Percentiles rank a stretch among this genome's conserved stretches.
phyloP scores from a whole-genome alignment of 2,113 vertebrate species.

The Cyprinus carpio region DNA sequence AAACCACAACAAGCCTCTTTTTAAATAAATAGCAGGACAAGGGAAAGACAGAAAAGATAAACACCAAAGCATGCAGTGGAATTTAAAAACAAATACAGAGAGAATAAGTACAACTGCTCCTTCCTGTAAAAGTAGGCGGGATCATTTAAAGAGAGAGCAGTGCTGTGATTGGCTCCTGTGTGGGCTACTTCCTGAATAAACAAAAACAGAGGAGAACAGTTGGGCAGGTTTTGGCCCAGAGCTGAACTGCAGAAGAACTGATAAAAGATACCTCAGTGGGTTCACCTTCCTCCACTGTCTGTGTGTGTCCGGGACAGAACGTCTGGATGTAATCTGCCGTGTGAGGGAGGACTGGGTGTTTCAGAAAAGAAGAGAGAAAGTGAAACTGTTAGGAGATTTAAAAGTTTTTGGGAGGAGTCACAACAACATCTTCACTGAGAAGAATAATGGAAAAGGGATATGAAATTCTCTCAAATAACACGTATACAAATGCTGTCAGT shows the following conservation, averaged over 20 bases:
- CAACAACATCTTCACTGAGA: conserved; percentile 21
- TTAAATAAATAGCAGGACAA: neutral
- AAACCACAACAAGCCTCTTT: neutral
- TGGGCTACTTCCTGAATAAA: conserved; percentile 66
- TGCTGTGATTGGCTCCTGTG: conserved; percentile 62
- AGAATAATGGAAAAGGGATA: conserved; percentile 64
- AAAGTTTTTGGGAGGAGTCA: conserved; percentile 42
- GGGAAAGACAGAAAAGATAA: neutral
- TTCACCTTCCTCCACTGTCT: neutral
- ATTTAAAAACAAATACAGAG: neutral
- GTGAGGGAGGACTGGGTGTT: conserved; percentile 31
- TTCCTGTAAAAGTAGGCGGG: conserved; percentile 63
- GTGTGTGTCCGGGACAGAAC: neutral
- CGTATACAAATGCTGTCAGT: conserved; percentile 51
- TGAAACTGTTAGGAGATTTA: conserved; percentile 42
- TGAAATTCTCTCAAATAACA: conserved; percentile 52
- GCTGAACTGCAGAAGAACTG: conserved; percentile 35
- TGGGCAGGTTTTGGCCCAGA: conserved; percentile 18
- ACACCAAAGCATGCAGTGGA: neutral
- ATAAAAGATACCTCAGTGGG: neutral
- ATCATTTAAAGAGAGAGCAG: neutral
- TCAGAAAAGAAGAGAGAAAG: conserved; percentile 54
- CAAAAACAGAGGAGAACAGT: conserved; percentile 60
- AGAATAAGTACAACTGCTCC: neutral
- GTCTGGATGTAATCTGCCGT: conserved; percentile 1